These are phyloP conservation scores for Acinonyx jubatus DNA, from an alignment of 2,113 vertebrate species.

Conservation along the genomic window DNA sequence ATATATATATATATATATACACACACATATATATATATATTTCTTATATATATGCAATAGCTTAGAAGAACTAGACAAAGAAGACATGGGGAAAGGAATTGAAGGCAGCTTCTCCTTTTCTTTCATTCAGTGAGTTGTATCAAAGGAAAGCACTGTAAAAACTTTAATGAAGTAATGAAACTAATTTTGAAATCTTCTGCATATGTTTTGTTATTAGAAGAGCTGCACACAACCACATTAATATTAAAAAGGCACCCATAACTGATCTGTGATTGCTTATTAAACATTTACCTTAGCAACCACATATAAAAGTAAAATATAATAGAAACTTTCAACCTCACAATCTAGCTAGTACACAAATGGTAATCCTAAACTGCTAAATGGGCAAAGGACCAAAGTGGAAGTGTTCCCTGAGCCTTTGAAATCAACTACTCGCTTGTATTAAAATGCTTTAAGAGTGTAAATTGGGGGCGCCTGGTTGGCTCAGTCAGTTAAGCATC, in stretches of 20 bases:
- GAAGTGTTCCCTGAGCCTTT: conserved; percentile 10
- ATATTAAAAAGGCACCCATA: background rate
- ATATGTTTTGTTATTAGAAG: conserved; percentile 57
- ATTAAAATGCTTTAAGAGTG: conserved; percentile 11
- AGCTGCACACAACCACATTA: conserved; percentile 26
- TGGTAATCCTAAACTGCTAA: conserved; percentile 36
- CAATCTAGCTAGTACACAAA: conserved; percentile 38
- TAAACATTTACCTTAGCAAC: conserved; percentile 73
- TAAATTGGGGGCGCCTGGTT: too few relatives aligned
- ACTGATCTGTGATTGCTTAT: conserved; percentile 63
- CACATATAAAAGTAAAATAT: conserved; percentile 53
- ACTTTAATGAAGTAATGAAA: conserved; percentile 74
- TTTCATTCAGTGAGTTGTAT: conserved; percentile 53
- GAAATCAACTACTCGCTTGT: background rate
- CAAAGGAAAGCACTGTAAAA: conserved; percentile 69
- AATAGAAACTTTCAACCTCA: conserved; percentile 66
- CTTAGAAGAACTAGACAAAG: background rate
- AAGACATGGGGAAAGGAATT: background rate
- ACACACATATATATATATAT: too few relatives aligned
- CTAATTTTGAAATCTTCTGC: conserved; percentile 61
- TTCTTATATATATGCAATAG: background rate
- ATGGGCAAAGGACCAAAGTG: background rate
- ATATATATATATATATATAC: too few relatives aligned
- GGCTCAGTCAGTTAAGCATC: too few relatives aligned
- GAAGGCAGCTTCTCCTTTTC: conserved; percentile 44